phyloP scores from a whole-genome alignment of 2,888 invertebrate genomes.

The Blastobasis lacticolella region DNA sequence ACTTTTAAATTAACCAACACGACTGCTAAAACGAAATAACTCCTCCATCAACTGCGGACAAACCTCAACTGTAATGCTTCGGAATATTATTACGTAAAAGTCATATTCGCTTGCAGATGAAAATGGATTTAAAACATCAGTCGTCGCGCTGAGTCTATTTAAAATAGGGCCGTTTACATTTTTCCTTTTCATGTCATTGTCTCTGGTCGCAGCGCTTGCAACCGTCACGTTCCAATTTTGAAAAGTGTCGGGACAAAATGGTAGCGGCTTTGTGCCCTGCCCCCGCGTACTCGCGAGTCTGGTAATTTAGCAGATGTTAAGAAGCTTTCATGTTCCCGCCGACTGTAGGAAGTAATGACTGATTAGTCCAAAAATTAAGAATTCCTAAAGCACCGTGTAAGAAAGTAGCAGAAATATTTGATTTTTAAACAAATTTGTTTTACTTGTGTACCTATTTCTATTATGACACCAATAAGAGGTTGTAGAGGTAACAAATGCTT shows the following conservation, averaged over 20 bases:
- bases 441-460: too few relatives aligned
- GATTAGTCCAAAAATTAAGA: too few relatives aligned
- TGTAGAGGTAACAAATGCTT: too few relatives aligned
- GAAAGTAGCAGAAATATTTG: too few relatives aligned
- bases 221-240: conserved; percentile 75
- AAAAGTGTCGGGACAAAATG: conserved; percentile 75
- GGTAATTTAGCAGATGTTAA: conserved; percentile 68
- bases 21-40: conserved; percentile 41
- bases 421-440: too few relatives aligned
- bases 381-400: too few relatives aligned
- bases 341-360: not conserved
- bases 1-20: conserved; percentile 70
- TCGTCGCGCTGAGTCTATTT: conserved; percentile 55
- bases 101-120: conserved; percentile 30
- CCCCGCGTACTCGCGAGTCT: conserved; percentile 49
- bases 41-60: conserved; percentile 22
- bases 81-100: not conserved
- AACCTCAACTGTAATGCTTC: conserved; percentile 31
- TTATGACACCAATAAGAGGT: too few relatives aligned
- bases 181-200: conserved; percentile 75
- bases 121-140: conserved; percentile 55
- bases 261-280: conserved; percentile 63
- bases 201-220: conserved; percentile 70
- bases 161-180: conserved; percentile 72
- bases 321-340: conserved; percentile 53